Conservation (phyloP, 2,797 vertebrate genomes). For the Forpus xanthops region DNA sequence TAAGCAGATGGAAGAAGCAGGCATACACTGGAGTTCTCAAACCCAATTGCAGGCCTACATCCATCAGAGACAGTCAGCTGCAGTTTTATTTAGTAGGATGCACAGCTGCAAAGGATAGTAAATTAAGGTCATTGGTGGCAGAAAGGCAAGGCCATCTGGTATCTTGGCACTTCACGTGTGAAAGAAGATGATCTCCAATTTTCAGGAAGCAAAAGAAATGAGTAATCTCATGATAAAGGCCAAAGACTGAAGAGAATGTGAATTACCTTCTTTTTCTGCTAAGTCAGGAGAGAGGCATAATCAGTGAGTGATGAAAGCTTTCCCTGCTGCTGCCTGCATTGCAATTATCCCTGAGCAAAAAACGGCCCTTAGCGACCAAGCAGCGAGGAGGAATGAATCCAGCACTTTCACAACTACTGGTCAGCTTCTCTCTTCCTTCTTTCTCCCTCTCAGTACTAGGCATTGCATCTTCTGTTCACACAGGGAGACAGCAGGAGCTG, state of each 20-base stretch:
- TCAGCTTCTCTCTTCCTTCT: not conserved
- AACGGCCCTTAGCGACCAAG: not conserved
- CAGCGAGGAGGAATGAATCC: not conserved
- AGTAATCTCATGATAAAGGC: slow-evolving; percentile 10
- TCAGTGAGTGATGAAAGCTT: not conserved
- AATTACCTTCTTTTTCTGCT: slow-evolving; percentile 28
- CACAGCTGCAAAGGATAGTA: not conserved
- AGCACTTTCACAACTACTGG: not conserved
- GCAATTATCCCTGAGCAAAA: not conserved
- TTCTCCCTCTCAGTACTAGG: not conserved
- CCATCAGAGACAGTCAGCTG: not conserved
- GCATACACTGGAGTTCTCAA: not conserved
- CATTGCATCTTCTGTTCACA: not conserved
- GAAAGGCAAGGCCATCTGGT: not conserved
- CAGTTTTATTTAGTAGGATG: not conserved
- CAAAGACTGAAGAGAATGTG: not conserved
- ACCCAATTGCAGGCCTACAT: not conserved
- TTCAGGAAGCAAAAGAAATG: not conserved
- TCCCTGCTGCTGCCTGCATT: not conserved
- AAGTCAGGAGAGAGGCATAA: not conserved
- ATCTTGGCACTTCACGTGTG: not conserved
- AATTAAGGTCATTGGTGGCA: not conserved
- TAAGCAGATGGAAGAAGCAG: not conserved
- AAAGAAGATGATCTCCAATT: not conserved
- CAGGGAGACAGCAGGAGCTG: not conserved